phyloP scores from a whole-genome alignment of 2,113 vertebrate species.

The Camarhynchus parvulus region DNA sequence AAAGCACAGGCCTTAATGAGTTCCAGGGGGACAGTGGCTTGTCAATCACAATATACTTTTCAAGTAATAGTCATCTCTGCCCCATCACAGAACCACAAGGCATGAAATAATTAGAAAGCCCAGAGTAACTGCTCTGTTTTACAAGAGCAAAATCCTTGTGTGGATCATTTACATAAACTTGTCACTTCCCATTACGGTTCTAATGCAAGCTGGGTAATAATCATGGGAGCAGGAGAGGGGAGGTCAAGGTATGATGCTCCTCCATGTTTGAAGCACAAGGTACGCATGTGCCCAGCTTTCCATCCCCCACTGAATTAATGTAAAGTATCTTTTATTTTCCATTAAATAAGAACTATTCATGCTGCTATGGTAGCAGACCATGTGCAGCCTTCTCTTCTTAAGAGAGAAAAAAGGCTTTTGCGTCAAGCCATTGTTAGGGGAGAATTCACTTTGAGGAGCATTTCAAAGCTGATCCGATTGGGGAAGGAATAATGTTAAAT shows the following conservation, averaged over 20 bases:
- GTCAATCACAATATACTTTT: slow-evolving; percentile 83
- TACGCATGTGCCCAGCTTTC: slow-evolving; percentile 69
- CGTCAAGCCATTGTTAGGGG: slow-evolving; percentile 83
- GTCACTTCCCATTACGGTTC: slow-evolving; percentile 81
- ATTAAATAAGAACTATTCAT: slow-evolving; percentile 76
- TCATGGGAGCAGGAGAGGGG: slow-evolving; percentile 58
- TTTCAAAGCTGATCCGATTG: slow-evolving; percentile 82
- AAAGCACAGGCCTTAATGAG: slow-evolving; percentile 82
- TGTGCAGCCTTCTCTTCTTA: slow-evolving; percentile 76
- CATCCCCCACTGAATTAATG: slow-evolving; percentile 67
- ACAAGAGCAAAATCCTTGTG: slow-evolving; percentile 81
- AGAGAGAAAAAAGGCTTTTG: slow-evolving; percentile 74
- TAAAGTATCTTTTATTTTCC: slow-evolving; percentile 79
- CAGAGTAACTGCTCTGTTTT: slow-evolving; percentile 86
- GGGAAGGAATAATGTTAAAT: slow-evolving; percentile 81
- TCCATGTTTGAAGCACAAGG: slow-evolving; percentile 63
- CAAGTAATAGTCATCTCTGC: slow-evolving; percentile 79
- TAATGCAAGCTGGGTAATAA: slow-evolving; percentile 70
- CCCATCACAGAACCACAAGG: slow-evolving; percentile 84
- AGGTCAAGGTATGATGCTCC: slow-evolving; percentile 64
- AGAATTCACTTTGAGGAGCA: slow-evolving; percentile 80
- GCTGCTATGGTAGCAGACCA: slow-evolving; percentile 82
- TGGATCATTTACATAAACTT: slow-evolving; percentile 86
- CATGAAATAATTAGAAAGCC: slow-evolving; percentile 89
- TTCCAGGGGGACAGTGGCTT: slow-evolving; percentile 82